These are phyloP conservation scores for Crypturellus undulatus DNA, from an alignment of 2,113 vertebrate species.

Conservation along the genomic window DNA sequence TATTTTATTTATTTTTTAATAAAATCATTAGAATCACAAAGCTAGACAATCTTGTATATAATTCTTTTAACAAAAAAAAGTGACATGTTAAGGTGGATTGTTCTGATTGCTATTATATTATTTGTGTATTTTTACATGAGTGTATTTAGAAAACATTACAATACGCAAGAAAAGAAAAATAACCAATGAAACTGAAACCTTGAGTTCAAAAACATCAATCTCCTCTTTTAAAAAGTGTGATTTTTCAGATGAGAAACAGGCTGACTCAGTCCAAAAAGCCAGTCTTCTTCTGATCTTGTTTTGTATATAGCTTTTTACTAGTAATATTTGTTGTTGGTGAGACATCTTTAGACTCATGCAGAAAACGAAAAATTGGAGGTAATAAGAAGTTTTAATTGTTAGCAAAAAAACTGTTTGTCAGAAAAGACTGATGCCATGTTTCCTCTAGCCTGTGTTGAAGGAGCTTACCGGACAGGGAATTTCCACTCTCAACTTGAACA, in stretches of 20 bases:
- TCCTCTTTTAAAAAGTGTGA: not conserved
- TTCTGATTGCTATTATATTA: not conserved
- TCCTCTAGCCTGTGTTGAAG: not conserved
- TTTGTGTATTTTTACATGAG: not conserved
- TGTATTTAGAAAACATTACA: not conserved
- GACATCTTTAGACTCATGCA: not conserved
- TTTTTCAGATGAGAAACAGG: not conserved
- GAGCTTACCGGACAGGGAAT: not conserved
- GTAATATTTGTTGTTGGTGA: not conserved
- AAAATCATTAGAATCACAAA: not conserved
- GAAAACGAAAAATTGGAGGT: not conserved
- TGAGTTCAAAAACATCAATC: accelerated
- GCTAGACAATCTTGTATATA: not conserved
- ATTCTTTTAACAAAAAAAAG: not conserved
- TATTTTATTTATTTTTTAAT: not conserved
- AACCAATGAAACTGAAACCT: not conserved
- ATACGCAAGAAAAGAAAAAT: not conserved
- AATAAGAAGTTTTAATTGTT: not conserved
- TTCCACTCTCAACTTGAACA: not conserved
- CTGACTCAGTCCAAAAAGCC: not conserved
- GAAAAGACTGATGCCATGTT: not conserved
- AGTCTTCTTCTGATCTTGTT: not conserved
- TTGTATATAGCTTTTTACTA: not conserved
- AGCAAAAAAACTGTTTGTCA: not conserved
- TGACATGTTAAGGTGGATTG: not conserved